These are phyloP conservation scores for Scaptomyza tumidula DNA, from an alignment of 2,888 invertebrate genomes.

Conservation along the genomic window DNA sequence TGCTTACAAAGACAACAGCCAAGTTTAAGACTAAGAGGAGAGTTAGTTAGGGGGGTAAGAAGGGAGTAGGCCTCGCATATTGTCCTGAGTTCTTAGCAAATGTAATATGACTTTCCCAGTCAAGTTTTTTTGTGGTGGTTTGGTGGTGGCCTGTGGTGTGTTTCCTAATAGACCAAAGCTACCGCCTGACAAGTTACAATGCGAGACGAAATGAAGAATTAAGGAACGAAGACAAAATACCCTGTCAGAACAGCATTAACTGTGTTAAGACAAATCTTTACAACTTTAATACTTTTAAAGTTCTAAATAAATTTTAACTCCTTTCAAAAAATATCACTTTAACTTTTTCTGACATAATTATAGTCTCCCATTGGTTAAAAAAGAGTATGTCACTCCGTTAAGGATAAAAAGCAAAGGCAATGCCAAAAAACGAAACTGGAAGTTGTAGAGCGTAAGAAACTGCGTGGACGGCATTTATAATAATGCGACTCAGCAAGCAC, in stretches of 20 bases:
- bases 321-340: not conserved
- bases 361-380: not conserved
- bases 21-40: constrained; percentile 1
- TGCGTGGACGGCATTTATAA: constrained; percentile 84
- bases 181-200: constrained; percentile 66
- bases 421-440: constrained; percentile 60
- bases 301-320: too few species aligned
- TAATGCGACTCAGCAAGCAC: constrained; percentile 57
- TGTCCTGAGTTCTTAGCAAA: constrained; percentile 62
- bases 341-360: not conserved
- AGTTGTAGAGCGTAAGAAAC: constrained; percentile 75
- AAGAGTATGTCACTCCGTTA: constrained; percentile 32
- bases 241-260: constrained; percentile 13
- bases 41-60: not conserved
- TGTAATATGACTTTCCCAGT: constrained; percentile 72
- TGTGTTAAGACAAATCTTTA: too few species aligned
- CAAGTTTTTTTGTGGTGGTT: constrained; percentile 3
- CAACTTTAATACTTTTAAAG: not conserved
- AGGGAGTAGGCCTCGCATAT: constrained; percentile 20
- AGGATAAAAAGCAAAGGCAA: constrained; percentile 36
- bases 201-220: constrained; percentile 41
- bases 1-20: constrained; percentile 14
- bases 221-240: constrained; percentile 19
- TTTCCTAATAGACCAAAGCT: constrained; percentile 73
- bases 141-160: constrained; percentile 40